Conservation (phyloP, 2,888 invertebrate species). For the Tenthredo distinguenda region DNA sequence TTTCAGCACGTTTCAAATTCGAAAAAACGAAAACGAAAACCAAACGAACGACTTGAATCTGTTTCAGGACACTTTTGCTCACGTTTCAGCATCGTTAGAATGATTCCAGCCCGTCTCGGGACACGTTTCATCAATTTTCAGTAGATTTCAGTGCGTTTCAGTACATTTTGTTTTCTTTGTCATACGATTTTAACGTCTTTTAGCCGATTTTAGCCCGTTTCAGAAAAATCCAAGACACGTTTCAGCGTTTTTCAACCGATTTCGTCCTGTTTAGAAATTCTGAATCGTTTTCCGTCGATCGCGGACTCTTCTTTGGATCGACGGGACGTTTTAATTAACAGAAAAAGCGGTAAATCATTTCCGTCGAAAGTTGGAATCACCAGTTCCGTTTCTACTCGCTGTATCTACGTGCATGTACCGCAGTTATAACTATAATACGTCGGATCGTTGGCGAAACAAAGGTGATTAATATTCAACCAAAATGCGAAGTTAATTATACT, state of each 20-base stretch:
- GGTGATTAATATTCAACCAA: slow-evolving; percentile 10
- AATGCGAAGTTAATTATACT: slow-evolving; percentile 11
- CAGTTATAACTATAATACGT: background rate
- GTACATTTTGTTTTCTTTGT: background rate
- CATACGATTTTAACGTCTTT: background rate
- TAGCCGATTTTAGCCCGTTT: background rate
- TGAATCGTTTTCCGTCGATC: too few species aligned
- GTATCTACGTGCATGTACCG: background rate
- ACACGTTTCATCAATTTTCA: too few species aligned
- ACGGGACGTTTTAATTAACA: background rate
- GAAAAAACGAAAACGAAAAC: too few species aligned
- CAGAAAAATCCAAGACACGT: background rate
- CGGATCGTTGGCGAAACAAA: slow-evolving; percentile 1
- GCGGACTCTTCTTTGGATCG: background rate
- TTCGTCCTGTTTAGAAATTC: too few species aligned
- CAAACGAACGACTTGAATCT: too few species aligned
- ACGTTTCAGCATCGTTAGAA: background rate
- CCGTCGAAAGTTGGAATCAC: background rate
- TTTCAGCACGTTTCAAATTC: too few species aligned
- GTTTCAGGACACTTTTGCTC: background rate
- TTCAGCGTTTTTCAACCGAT: too few species aligned
- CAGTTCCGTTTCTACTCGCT: background rate
- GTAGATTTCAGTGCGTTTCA: background rate
- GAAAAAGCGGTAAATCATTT: background rate
- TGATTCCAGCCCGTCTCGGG: background rate